Base-by-base conservation (phyloP, 1,140 invertebrate species). In the Laodelphax striatellus region DNA sequence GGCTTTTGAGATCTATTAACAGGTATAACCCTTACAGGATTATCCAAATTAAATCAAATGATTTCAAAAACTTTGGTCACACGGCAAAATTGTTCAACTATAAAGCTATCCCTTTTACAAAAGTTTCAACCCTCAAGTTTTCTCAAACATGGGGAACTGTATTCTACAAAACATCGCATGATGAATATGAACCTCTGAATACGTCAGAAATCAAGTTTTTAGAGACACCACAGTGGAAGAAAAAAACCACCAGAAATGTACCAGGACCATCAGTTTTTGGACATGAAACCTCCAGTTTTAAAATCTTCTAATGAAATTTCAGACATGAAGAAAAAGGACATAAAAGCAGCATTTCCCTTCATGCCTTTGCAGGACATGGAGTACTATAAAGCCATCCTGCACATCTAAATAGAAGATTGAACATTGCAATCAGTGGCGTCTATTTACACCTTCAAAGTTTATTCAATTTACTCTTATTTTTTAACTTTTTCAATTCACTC, bases 51-150 rank as follows among this genome's bases (percentile, higher is more conserved):
- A n/a, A n/a, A 42, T 22, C 9, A 0, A 41, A 28, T 19, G 57
- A 63, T 52, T 64, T 64, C 42, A 64, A 64, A 58, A 53, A 63
- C 44, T 63, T 52, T 60, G 9, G 10, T 24, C 4, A 19, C 4
- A 46, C 43, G 14, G 43, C 43, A 16, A 46, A 19, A 19, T 46
- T 46, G 43, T 46, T 46, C n/a, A 46, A 46, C 43, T 46, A 19
- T 5, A 46, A 46, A 19, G 19, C 43, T 19, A 19, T 46, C n/a
- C 43, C 43, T 16, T 46, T 16, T 13, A 16, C 43, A 6, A n/a
- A 13, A 46, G 43, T 46, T n/a, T n/a, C 19, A 19, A 16, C 4
- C 11, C 19, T 46, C n/a, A 46, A 4, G 19, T 46, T 46, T 46
- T 16, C 43, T 19, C 14, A 19, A 46, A 46, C 43, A 46, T 46